Percentiles rank a stretch among this genome's conserved stretches.
phyloP scores from a whole-genome alignment of 2,113 vertebrate genomes.

The Myxocyprinus asiaticus region DNA sequence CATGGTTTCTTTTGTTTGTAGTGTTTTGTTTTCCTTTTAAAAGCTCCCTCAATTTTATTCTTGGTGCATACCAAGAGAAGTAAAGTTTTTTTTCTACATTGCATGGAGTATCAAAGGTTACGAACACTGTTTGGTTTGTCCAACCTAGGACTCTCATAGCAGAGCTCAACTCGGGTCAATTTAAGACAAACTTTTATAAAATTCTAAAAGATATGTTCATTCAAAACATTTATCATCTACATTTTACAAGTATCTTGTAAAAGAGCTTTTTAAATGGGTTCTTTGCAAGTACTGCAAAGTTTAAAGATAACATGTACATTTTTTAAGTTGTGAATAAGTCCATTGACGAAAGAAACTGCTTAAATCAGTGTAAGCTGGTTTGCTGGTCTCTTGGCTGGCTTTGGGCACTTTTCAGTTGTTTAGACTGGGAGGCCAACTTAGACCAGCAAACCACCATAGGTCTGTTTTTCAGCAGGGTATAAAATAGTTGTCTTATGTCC shows the following conservation, averaged over 20 bases:
- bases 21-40: constrained; percentile 41
- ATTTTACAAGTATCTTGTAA: too few relatives aligned
- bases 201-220: not conserved
- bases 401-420: too few relatives aligned
- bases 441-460: too few relatives aligned
- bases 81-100: not conserved
- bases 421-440: too few relatives aligned
- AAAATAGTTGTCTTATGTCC: too few relatives aligned
- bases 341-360: too few relatives aligned
- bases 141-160: constrained; percentile 3
- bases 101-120: not conserved
- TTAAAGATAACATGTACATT: too few relatives aligned
- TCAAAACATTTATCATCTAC: not conserved
- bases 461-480: too few relatives aligned
- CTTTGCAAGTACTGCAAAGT: not conserved
- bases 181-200: not conserved
- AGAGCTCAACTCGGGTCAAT: not conserved
- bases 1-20: constrained; percentile 20
- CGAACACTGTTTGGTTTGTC: not conserved
- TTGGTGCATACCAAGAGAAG: not conserved
- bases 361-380: too few relatives aligned
- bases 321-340: too few relatives aligned
- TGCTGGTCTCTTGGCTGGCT: too few relatives aligned
- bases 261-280: not conserved
- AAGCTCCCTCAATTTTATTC: constrained; percentile 31